Base-by-base conservation (phyloP, 2,113 vertebrate genomes). In the Propithecus coquereli region DNA sequence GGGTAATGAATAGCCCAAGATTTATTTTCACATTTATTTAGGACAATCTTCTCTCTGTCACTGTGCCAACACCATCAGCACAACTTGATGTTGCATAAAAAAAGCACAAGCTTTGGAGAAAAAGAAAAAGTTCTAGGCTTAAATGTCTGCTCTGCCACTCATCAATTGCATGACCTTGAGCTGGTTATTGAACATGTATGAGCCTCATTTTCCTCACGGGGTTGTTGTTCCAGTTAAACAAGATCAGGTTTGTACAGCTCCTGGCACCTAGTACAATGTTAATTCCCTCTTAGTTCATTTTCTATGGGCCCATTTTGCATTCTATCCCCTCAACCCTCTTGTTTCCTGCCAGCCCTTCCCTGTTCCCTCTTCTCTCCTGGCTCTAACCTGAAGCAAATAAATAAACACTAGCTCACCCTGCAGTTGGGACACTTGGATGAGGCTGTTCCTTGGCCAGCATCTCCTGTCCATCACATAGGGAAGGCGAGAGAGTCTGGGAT, bases 11-110 rank as follows among this genome's bases (percentile, higher is more conserved):
- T 91, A 95, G 83, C 18, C 87, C 68, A 87, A 90, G 92, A 95
- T 94, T 97, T 96, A 96, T 90, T 94, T 93, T 94, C 95, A 90
- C 74, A 97, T 97, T 97, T 97, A 90, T 95, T 96, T 95, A 91
- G 96, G 73, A 89, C 79, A 96, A 3, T 91, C 89, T 97, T 93
- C 96, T 95, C 40, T 70, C 74, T 94, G 94, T 96, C 94, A 88
- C 47, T 91, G 82, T 96, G 91, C 93, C 88, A 96, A 80, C 8
- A 25, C 16, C 90, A 93, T 96, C 87, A 97, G 92, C 77, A 92
- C 87, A 91, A 95, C 68, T 91, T 54, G 70, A 90, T 66, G 63
- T 47, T 85, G 71, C 68, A 84, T 77, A 86, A 87, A 94, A 88
- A 91, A 93, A 50, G 14, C 16, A 90, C 30, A 74, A 70, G 82